phyloP scores from a whole-genome alignment of 2,888 invertebrate species.

The Argyresthia albistria region DNA sequence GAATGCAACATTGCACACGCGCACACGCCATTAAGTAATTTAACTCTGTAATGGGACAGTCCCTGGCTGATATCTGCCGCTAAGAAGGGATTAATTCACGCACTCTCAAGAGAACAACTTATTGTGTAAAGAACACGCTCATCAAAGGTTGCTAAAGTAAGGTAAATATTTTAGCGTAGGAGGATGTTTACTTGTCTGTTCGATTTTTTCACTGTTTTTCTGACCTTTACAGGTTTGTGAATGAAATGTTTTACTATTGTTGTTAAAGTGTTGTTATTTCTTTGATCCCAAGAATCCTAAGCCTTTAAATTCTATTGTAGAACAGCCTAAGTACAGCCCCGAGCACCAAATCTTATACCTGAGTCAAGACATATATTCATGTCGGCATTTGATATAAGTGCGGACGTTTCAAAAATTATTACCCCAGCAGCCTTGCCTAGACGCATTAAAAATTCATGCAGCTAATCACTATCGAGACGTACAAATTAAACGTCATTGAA shows the following conservation, averaged over 20 bases:
- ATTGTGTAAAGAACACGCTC: no score
- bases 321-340: not conserved
- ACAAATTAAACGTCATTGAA: slow-evolving; percentile 21
- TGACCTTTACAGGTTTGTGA: no score
- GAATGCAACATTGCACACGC: not conserved
- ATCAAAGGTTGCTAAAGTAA: no score
- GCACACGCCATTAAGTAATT: slow-evolving; percentile 50
- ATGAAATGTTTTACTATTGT: no score
- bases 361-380: not conserved
- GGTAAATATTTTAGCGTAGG: no score
- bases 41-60: slow-evolving; percentile 34
- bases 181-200: no score
- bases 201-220: no score
- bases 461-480: slow-evolving; percentile 13
- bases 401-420: slow-evolving; percentile 1
- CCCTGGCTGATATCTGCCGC: no score
- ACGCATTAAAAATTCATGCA: slow-evolving; percentile 14
- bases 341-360: not conserved
- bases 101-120: no score
- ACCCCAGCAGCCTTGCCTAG: not conserved
- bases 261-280: no score
- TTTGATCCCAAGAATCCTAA: not conserved
- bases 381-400: not conserved
- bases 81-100: no score
- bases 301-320: not conserved